Base-by-base conservation (phyloP, 1,140 invertebrate genomes). In the Tetraneura akinire region DNA sequence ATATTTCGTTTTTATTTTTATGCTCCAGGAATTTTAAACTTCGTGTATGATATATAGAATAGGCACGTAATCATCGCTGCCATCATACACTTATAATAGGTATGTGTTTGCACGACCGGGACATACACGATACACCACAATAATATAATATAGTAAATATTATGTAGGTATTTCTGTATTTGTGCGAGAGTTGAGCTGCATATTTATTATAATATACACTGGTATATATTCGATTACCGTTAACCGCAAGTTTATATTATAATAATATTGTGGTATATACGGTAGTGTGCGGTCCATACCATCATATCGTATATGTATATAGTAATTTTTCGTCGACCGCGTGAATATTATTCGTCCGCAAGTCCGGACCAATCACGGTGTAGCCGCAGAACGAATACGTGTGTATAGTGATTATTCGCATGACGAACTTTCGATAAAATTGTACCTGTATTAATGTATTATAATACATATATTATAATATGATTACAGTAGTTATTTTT, bases 201-300 rank as follows among this genome's bases (percentile, higher is more conserved):
- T 8, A 37, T 4, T 37, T n/a, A 0, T 18, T 11, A 14, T 49
- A 49, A 49, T 49, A 49, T 49, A 49, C n/a, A n/a, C n/a, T n/a
- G n/a, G n/a, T n/a, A n/a, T n/a, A 49, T n/a, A 23, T 45, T 23
- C 6, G 64, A 68, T 68, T 45, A 37, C 37, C 37, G 64, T 68
- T 68, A 68, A 68, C 64, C 64, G 37, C 37, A 10, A 10, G 37
- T 13, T 45, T n/a, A n/a, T n/a, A n/a, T n/a, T n/a, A n/a, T n/a
- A n/a, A n/a, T n/a, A n/a, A n/a, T n/a, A n/a, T n/a, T n/a, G n/a
- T 16, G 11, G 32, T 42, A 32, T 13, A 6, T 23, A 23, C 8
- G 57, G 57, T 62, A 62, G n/a, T n/a, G n/a, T n/a, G n/a, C n/a
- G n/a, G n/a, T 10, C 26, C 6, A 14, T 62, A 16, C 14, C 2